phyloP scores from a whole-genome alignment of 2,888 invertebrate genomes.

The Pollenia amentaria region DNA sequence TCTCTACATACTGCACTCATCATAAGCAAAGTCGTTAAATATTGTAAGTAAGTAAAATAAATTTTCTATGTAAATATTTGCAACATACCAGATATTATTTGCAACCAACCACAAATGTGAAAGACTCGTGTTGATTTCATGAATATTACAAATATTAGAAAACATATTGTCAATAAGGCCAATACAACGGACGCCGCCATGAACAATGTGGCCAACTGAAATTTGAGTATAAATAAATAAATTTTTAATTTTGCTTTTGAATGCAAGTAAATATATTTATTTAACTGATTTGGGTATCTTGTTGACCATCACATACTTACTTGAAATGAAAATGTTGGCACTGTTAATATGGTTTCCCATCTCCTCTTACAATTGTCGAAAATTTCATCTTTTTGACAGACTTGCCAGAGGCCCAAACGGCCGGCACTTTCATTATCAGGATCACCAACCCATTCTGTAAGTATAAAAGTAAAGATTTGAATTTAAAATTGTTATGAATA shows the following conservation, averaged over 20 bases:
- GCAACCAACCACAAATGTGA: conserved; percentile 97
- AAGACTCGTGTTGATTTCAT: conserved; percentile 96
- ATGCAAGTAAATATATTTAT: background rate
- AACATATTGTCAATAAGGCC: conserved; percentile 93
- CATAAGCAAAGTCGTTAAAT: background rate
- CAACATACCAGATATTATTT: conserved; percentile 95
- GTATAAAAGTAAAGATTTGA: background rate
- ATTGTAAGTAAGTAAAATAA: background rate
- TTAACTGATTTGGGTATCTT: background rate
- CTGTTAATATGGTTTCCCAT: conserved; percentile 92
- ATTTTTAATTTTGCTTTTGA: conserved; percentile 6
- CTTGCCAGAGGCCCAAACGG: conserved; percentile 96
- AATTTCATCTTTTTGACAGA: conserved; percentile 91
- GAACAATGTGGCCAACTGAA: conserved; percentile 92
- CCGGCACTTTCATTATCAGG: conserved; percentile 94
- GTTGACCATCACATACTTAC: conserved; percentile 76
- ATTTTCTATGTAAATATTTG: conserved; percentile 16
- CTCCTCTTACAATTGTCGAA: conserved; percentile 93
- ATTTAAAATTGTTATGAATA: background rate
- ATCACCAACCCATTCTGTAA: conserved; percentile 92
- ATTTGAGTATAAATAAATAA: conserved; percentile 12
- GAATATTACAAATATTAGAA: conserved; percentile 96
- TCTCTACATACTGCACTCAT: background rate
- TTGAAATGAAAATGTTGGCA: conserved; percentile 92
- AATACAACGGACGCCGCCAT: conserved; percentile 94